A percentile compares a stretch with the other conserved stretches of the same genome.
phyloP scores from a whole-genome alignment of 2,888 invertebrate species.

The Entomobrya proxima region DNA sequence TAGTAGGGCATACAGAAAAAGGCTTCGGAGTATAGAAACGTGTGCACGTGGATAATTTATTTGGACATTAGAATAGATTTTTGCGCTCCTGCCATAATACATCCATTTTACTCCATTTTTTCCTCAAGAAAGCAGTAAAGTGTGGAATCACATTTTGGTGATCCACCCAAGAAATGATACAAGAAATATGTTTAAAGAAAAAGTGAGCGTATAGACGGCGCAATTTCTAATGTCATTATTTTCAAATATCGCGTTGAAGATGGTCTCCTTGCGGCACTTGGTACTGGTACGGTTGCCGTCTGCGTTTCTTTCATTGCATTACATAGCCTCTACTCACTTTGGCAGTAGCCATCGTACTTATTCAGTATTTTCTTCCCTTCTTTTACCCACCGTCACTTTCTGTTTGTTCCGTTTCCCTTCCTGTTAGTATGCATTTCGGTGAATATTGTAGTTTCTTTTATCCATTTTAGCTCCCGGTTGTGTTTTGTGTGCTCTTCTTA shows the following conservation, averaged over 20 bases:
- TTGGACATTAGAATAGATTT: conserved; percentile 18
- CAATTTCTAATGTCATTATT: conserved; percentile 31
- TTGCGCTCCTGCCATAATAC: background rate
- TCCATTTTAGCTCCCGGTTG: background rate
- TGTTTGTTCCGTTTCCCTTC: background rate
- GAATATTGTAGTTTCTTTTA: background rate
- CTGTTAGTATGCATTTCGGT: background rate
- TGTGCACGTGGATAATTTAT: conserved; percentile 20
- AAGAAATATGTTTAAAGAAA: background rate
- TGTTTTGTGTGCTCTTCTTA: background rate
- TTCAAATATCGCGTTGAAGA: conserved; percentile 2
- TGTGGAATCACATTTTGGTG: background rate
- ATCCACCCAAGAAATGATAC: background rate
- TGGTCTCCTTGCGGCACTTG: conserved; percentile 17
- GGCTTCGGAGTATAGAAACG: background rate
- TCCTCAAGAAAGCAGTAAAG: background rate
- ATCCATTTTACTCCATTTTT: background rate
- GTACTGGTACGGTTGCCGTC: background rate
- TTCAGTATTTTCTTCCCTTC: background rate
- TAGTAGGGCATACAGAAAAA: background rate
- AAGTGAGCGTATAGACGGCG: background rate
- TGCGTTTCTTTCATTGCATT: background rate
- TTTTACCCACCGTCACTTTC: background rate
- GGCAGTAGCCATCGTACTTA: conserved; percentile 8
- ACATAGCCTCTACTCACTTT: background rate